phyloP scores from a whole-genome alignment of 2,888 invertebrate genomes.

The Holacanthella duospinosa region DNA sequence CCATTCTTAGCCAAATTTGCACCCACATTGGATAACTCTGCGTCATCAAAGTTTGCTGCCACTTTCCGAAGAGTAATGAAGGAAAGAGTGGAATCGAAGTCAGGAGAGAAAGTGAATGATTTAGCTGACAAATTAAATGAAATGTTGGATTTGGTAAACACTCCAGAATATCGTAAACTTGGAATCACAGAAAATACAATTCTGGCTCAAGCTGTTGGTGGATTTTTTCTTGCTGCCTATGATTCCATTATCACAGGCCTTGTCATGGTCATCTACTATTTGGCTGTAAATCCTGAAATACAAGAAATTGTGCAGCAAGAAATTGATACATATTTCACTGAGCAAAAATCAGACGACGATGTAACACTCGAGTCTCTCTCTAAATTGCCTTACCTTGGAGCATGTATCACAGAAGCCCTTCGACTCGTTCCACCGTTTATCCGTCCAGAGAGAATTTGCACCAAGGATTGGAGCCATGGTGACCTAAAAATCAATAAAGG shows the following conservation, averaged over 20 bases:
- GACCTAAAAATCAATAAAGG: constrained; percentile 28
- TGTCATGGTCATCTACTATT: constrained; percentile 15
- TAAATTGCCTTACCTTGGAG: constrained; percentile 25
- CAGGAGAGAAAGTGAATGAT: constrained; percentile 11
- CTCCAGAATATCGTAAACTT: constrained; percentile 18
- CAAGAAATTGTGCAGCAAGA: constrained; percentile 23
- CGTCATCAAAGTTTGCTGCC: constrained; percentile 18
- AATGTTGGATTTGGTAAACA: constrained; percentile 16
- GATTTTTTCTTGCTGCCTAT: constrained; percentile 31
- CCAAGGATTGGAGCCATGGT: constrained; percentile 32
- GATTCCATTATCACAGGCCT: constrained; percentile 27
- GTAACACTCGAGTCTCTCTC: constrained; percentile 24
- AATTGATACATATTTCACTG: constrained; percentile 22
- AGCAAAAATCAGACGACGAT: constrained; percentile 20
- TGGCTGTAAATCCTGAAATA: constrained; percentile 22
- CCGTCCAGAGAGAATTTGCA: constrained; percentile 29
- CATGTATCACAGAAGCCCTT: constrained; percentile 25
- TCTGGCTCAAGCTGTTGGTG: constrained; percentile 23
- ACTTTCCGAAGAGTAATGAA: constrained; percentile 22
- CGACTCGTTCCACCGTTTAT: constrained; percentile 26
- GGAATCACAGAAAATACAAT: constrained; percentile 25
- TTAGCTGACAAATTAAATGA: constrained; percentile 17
- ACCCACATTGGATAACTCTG: constrained; percentile 20
- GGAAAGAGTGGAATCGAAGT: constrained; percentile 3
- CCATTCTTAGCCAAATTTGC: constrained; percentile 23